phyloP scores from a whole-genome alignment of 2,113 vertebrate species.

The Syrrhaptes paradoxus region DNA sequence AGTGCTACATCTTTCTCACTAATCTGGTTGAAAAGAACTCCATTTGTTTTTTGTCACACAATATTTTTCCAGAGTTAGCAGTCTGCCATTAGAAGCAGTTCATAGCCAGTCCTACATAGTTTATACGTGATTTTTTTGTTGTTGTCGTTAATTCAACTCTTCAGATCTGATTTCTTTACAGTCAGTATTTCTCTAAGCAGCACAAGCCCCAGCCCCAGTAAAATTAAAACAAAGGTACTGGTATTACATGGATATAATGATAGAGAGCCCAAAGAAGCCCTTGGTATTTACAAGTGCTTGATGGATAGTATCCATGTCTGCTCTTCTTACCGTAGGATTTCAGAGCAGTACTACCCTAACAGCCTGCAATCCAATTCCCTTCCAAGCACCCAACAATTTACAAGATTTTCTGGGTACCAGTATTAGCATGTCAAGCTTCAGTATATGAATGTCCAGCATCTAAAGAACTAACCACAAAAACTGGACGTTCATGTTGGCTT shows the following conservation, averaged over 20 bases:
- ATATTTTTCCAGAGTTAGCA: background rate
- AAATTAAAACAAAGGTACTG: background rate
- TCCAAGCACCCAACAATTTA: background rate
- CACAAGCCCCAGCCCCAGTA: background rate
- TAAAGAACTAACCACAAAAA: background rate
- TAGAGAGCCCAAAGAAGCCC: background rate
- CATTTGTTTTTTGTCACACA: background rate
- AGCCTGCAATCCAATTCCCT: background rate
- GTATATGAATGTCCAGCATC: background rate
- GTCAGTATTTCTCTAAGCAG: background rate
- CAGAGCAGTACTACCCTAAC: background rate
- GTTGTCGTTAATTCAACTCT: background rate
- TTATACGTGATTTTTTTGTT: background rate
- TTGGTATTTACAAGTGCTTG: background rate
- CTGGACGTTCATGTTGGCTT: fast-evolving
- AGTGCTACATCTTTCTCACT: background rate
- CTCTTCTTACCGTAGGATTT: background rate
- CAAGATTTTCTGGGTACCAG: background rate
- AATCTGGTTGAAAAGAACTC: background rate
- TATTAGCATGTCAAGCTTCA: background rate
- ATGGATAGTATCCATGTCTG: background rate
- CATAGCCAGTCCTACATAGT: background rate
- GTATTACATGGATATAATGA: background rate
- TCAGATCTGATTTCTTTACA: background rate
- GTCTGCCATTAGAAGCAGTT: background rate